Evolutionary conservation across 2,113 vertebrate species (phyloP), one percentile per base, ranked within the genome.

Genomic region (Lycocorax pyrrhopterus): DNA sequence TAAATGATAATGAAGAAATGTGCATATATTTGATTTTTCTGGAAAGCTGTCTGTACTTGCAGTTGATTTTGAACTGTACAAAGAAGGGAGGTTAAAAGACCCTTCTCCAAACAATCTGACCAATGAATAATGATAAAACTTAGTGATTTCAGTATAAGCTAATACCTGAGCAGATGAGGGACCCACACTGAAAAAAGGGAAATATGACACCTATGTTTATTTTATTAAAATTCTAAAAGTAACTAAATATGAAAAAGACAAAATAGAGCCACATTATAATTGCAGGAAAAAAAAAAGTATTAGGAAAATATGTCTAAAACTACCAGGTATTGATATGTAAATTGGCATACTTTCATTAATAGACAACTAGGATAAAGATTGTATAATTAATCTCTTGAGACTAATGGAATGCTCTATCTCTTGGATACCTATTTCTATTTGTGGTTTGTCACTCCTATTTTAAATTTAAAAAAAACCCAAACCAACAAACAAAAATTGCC

Each of bases 371-470:
- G 44, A 94, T 87, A 87, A 95, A 87, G 37, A 79, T 66, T 87
- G 84, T 69, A 27, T 95, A 95, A 95, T 95, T 94, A 87, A 35
- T 85, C 89, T 85, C 81, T 67, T 87, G 87, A 88, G 89, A 83
- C 55, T 94, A 87, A 83, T 69, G 69, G 44, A n/a, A 75, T 89
- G 9, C 51, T 82, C 58, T 89, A 51, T 56, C 56, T 87, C 56
- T 56, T 72, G n/a, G 35, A 76, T 25, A 55, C 37, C 58, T 80
- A 87, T 83, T 93, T 91, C 43, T 90, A 17, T 33, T 66, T 58
- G 37, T 25, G 21, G 44, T 73, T 93, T 73, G 25, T 77, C 12
- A 69, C 11, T 82, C 17, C 10, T 59, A 49, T 23, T 69, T 39
- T 47, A 21, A 94, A 52, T 37, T 3, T 2, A 29, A 23, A 26